These are phyloP conservation scores for Dioctria rufipes DNA, from an alignment of 2,888 invertebrate genomes.

Conservation along the genomic window DNA sequence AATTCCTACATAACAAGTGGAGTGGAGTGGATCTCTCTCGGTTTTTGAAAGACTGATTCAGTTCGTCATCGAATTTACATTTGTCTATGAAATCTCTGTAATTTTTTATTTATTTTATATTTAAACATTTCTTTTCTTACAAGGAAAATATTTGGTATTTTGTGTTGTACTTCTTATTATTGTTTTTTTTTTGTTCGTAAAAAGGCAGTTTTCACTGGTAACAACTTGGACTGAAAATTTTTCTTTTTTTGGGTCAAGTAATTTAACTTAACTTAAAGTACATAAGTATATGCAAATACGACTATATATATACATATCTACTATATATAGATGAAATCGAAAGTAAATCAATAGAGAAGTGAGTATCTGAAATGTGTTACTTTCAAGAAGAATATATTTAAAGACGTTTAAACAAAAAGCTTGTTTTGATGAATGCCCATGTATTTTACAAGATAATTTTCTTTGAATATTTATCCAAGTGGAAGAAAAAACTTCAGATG, in stretches of 20 bases:
- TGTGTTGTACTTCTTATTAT: not conserved
- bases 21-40: not conserved
- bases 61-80: not conserved
- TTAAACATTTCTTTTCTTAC: too few species aligned
- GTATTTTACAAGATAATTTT: constrained; percentile 25
- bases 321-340: constrained; percentile 17
- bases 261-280: constrained; percentile 39
- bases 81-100: constrained; percentile 14
- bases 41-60: constrained; percentile 25
- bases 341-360: constrained; percentile 1
- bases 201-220: constrained; percentile 58
- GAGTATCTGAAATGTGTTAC: constrained; percentile 46
- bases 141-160: too few species aligned
- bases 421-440: constrained; percentile 37
- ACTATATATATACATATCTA: not conserved
- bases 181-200: not conserved
- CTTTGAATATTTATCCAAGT: constrained; percentile 28
- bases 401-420: constrained; percentile 16
- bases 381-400: constrained; percentile 47
- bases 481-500: constrained; percentile 53
- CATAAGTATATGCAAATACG: constrained; percentile 21
- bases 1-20: too few species aligned
- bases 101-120: not conserved
- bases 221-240: constrained; percentile 58
- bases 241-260: constrained; percentile 41